Evolutionary conservation across 2,113 vertebrate genomes (phyloP).

Genomic region (Calidris pugnax): DNA sequence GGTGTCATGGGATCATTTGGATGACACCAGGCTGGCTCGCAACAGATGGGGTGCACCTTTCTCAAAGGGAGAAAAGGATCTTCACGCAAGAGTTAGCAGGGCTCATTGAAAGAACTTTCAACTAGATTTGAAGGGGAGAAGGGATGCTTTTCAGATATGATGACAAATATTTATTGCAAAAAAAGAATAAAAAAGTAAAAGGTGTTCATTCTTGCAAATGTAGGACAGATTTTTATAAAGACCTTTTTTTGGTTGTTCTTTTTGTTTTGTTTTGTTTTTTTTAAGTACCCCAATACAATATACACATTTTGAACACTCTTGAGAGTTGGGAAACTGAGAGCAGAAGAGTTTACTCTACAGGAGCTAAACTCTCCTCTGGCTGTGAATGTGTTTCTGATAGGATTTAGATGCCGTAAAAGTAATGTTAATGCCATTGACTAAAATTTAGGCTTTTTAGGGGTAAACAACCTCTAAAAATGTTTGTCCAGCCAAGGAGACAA

Average conservation of each 20-base stretch:
- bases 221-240: neutral
- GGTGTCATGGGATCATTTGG: fast-evolving
- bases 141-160: neutral
- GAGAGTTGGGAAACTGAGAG: neutral
- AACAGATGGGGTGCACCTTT: neutral
- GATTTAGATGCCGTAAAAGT: neutral
- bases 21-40: neutral
- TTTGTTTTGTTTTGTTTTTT: neutral
- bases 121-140: neutral
- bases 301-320: neutral
- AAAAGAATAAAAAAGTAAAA: neutral
- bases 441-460: neutral
- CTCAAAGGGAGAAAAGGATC: neutral
- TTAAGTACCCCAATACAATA: neutral
- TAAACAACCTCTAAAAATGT: neutral
- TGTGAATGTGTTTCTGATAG: neutral
- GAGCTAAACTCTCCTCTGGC: neutral
- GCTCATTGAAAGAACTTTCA: neutral
- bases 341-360: neutral
- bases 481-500: neutral
- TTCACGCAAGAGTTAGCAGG: neutral
- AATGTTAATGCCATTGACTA: neutral
- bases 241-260: neutral
- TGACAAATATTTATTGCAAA: neutral
- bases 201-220: neutral